Base-by-base conservation (phyloP, 1,140 invertebrate genomes). In the Danaus plexippus region DNA sequence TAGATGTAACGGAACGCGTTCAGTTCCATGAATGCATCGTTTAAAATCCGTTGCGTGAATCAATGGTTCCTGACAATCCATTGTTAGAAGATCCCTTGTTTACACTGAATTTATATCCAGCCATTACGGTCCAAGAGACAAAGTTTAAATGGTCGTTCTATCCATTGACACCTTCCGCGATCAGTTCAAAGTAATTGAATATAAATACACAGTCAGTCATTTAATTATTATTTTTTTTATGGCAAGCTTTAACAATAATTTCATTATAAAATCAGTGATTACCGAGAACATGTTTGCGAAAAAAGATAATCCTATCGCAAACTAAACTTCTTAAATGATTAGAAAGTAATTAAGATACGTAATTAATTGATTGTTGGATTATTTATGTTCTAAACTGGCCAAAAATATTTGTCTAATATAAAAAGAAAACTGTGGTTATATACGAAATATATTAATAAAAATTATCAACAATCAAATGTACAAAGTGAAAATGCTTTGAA, bases 21-120 rank as follows among this genome's bases (percentile, higher is more conserved):
- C 63, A 54, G 41, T 83, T 81, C 78, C 64, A 60, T 68, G 69
- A 77, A 80, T 67, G 68, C 63, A 72, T 60, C 70, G 68, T 55
- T 66, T 68, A 67, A 67, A 64, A 43, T 52, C 48, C 49, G 56
- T 57, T 59, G 57, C 56, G 56, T 62, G 63, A 64, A 68, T 68
- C 59, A 64, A 61, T 64, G 52, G 12, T 15, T 13, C 10, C 47
- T 59, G 45, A 49, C 59, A 54, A 54, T 9, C 53, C 52, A 61
- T 52, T 52, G 55, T 55, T 55, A 18, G 9, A 52, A 48, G 55
- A 51, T 55, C 52, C 49, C 48, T 58, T 52, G 48, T 58, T 61
- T 55, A 47, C 42, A n/a, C 47, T 45, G 15, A 59, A 49, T 49
- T 22, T 22, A 32, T 3, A 32, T 8, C 22, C 2, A 32, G 7